Conservation (phyloP, 2,113 vertebrate species). For the Gavia stellata region DNA sequence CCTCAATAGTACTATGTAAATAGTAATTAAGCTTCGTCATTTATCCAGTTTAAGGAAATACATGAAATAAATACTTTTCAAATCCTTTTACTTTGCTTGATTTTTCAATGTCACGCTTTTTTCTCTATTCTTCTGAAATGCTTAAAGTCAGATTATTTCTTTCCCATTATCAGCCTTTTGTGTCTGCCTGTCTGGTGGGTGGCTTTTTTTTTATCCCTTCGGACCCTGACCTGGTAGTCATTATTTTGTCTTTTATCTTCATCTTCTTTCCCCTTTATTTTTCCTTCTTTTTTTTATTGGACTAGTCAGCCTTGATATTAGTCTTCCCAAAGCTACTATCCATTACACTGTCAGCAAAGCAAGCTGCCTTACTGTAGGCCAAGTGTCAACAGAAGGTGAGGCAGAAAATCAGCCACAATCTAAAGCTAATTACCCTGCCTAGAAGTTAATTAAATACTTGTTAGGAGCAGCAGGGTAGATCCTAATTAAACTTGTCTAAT, state of each 20-base stretch:
- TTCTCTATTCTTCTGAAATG: neutral
- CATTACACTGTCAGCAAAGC: constrained; percentile 76
- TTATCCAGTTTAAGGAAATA: constrained; percentile 22
- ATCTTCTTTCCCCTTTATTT: constrained; percentile 19
- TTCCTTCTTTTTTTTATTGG: constrained; percentile 45
- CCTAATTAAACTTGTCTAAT: constrained; percentile 88
- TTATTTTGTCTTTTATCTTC: constrained; percentile 67
- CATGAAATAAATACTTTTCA: neutral
- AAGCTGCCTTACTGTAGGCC: constrained; percentile 63
- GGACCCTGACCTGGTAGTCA: constrained; percentile 55
- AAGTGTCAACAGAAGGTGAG: constrained; percentile 85
- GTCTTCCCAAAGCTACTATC: constrained; percentile 69
- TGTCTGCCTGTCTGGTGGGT: constrained; percentile 37
- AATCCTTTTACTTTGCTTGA: neutral
- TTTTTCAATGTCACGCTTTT: neutral
- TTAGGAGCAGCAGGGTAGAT: constrained; percentile 85
- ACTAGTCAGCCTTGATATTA: constrained; percentile 61
- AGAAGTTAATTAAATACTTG: constrained; percentile 88
- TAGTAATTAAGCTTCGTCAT: constrained; percentile 29
- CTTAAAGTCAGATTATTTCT: constrained; percentile 43
- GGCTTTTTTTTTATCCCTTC: constrained; percentile 31
- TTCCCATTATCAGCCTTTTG: constrained; percentile 22
- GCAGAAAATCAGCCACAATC: constrained; percentile 77
- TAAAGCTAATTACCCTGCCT: constrained; percentile 86
- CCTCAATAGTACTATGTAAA: neutral